Conservation (phyloP, 2,888 invertebrate species). For the Smittia sp. region DNA sequence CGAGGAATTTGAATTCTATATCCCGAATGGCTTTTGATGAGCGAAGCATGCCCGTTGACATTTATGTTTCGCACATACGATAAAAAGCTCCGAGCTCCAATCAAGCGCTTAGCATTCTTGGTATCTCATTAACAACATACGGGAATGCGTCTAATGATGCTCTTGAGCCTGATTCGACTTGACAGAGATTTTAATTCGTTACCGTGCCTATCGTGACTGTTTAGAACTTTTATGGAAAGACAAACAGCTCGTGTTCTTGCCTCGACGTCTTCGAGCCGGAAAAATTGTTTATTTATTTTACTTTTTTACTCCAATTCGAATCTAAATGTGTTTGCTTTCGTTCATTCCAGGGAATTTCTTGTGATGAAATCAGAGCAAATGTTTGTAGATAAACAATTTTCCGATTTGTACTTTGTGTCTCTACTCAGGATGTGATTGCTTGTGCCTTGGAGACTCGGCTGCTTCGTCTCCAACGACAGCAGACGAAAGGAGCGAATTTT, state of each 20-base stretch:
- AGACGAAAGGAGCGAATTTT: neutral
- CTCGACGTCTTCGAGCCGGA: neutral
- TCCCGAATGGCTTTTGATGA: neutral
- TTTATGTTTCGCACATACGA: neutral
- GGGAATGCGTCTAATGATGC: neutral
- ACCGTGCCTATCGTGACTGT: neutral
- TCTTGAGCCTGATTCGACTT: neutral
- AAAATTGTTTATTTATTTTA: conserved; percentile 13
- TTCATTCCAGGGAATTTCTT: neutral
- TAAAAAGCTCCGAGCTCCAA: neutral
- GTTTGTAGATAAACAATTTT: conserved; percentile 24
- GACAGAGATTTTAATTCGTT: neutral
- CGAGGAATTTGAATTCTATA: neutral
- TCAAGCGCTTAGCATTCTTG: neutral
- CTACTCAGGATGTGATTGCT: neutral
- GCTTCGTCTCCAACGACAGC: neutral
- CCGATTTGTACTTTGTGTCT: neutral
- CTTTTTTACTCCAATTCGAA: conserved; percentile 18
- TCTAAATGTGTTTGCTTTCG: neutral
- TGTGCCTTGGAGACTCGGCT: neutral
- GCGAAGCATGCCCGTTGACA: neutral
- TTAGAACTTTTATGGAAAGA: neutral
- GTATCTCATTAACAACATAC: neutral
- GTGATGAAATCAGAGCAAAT: conserved; percentile 30
- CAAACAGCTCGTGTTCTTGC: neutral